These are phyloP conservation scores for Pocillopora damicornis DNA, from an alignment of 64 coral and sea anemone species.

Conservation along the genomic window DNA sequence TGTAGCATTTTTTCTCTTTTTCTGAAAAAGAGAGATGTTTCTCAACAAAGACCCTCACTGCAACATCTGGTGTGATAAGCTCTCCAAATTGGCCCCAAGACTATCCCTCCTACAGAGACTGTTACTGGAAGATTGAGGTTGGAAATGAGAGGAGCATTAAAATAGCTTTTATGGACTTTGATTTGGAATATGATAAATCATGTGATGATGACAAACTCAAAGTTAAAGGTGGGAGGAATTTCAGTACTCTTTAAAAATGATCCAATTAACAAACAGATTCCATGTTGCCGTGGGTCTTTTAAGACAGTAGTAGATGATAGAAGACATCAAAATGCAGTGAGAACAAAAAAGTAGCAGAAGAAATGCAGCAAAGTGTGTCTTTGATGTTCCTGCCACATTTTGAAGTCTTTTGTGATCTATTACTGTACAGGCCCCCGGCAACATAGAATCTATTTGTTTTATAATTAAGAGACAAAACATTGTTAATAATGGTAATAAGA, in stretches of 20 bases:
- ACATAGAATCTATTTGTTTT: no score
- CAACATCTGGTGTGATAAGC: neutral
- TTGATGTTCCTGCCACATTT: no score
- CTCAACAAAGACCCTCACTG: neutral
- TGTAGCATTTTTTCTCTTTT: neutral
- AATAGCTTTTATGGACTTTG: conserved; percentile 80
- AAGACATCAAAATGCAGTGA: no score
- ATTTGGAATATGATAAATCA: conserved; percentile 45
- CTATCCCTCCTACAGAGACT: neutral
- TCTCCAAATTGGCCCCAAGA: conserved; percentile 44
- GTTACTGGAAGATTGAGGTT: conserved; percentile 66
- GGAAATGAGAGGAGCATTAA: conserved; percentile 36
- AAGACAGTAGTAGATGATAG: no score
- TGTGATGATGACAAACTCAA: conserved; percentile 76
- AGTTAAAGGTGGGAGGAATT: conserved; percentile 54
- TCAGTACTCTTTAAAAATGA: neutral
- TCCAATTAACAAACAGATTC: no score
- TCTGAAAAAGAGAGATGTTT: neutral
- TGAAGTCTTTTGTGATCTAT: no score
- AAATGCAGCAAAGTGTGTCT: no score
- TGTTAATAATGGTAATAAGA: no score
- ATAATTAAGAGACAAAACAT: no score
- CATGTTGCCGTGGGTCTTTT: no score
- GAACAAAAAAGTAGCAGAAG: no score
- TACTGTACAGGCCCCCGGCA: no score